These are phyloP conservation scores for Agrochola litura DNA, from an alignment of 2,888 invertebrate species.

Conservation along the genomic window DNA sequence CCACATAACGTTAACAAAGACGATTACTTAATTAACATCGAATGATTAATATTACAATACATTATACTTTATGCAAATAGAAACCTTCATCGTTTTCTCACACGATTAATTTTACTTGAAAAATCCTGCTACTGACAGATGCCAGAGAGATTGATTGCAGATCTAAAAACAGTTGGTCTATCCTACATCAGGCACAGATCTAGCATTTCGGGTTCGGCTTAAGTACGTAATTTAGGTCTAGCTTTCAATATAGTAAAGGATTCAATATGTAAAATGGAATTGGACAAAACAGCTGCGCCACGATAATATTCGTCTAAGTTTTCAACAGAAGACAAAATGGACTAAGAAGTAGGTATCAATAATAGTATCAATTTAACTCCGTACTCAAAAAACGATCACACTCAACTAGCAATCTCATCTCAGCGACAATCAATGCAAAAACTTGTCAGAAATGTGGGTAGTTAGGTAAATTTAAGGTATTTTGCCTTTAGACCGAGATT, in stretches of 20 bases:
- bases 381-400: not conserved
- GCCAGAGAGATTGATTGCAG: slow-evolving; percentile 59
- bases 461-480: not conserved
- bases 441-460: not conserved
- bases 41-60: not conserved
- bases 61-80: not conserved
- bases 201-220: slow-evolving; percentile 16
- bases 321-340: slow-evolving; percentile 13
- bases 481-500: not conserved
- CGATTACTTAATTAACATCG: too few relatives aligned
- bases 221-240: slow-evolving; percentile 30
- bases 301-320: slow-evolving; percentile 4
- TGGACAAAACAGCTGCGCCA: slow-evolving; percentile 42
- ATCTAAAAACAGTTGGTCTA: slow-evolving; percentile 54
- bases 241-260: slow-evolving; percentile 30
- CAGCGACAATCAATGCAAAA: not conserved
- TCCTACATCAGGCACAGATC: slow-evolving; percentile 22
- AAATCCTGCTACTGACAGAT: slow-evolving; percentile 55
- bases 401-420: not conserved
- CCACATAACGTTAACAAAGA: not conserved
- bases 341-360: not conserved
- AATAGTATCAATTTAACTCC: not conserved
- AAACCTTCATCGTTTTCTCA: slow-evolving; percentile 10
- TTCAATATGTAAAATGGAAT: slow-evolving; percentile 39
- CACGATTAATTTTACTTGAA: slow-evolving; percentile 55